These are phyloP conservation scores for Ceriagrion tenellum DNA, from an alignment of 2,888 invertebrate genomes.

Conservation along the genomic window DNA sequence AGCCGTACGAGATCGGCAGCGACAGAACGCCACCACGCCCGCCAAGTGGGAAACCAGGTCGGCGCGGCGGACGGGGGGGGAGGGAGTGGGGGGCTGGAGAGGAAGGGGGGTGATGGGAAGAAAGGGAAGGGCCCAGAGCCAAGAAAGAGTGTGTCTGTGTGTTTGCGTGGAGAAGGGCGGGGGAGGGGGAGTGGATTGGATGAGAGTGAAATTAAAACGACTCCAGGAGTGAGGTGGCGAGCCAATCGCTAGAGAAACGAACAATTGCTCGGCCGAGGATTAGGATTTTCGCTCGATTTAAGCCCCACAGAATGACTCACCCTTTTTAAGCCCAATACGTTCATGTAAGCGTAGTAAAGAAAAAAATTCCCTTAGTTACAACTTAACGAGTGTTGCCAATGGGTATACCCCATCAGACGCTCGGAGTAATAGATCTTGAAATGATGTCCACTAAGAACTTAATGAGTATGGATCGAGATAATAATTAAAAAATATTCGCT, in stretches of 20 bases:
- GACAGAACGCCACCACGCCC: not conserved
- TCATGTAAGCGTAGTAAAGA: too few species aligned
- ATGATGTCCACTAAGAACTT: too few species aligned
- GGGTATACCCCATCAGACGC: too few species aligned
- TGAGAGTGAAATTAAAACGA: slow-evolving; percentile 10
- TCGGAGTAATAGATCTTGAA: too few species aligned
- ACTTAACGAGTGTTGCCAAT: too few species aligned
- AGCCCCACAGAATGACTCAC: too few species aligned
- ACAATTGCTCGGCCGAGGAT: too few species aligned
- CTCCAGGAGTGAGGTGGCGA: not conserved
- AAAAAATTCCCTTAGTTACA: too few species aligned
- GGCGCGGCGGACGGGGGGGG: not conserved
- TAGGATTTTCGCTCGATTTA: too few species aligned
- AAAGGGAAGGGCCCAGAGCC: not conserved
- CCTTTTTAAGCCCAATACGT: too few species aligned
- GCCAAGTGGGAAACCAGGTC: slow-evolving; percentile 39
- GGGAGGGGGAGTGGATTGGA: not conserved
- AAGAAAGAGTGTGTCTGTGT: not conserved
- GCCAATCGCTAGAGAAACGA: not conserved
- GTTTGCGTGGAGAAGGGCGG: not conserved
- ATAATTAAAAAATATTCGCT: too few species aligned
- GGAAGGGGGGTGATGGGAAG: not conserved
- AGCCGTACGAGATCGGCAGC: not conserved
- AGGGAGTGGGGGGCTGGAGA: not conserved
- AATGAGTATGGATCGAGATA: too few species aligned